phyloP scores from a whole-genome alignment of 2,113 vertebrate genomes.

The Nyctereutes procyonoides region DNA sequence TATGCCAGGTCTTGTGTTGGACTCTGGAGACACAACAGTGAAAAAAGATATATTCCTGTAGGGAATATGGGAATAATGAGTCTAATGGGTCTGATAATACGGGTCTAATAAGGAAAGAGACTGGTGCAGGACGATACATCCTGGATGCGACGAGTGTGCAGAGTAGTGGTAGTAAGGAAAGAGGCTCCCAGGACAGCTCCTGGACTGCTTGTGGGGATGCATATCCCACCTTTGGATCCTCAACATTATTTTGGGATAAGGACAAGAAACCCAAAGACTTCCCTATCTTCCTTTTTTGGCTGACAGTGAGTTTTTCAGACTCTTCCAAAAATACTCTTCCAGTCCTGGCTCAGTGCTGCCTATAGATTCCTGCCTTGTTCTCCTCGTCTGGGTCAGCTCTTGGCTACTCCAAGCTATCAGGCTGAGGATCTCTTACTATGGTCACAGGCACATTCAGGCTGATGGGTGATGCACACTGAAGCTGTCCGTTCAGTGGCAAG shows the following conservation, averaged over 20 bases:
- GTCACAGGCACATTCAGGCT: no score
- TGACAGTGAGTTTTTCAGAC: background rate
- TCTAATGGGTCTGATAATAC: no score
- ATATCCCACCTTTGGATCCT: background rate
- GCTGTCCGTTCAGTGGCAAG: rapidly evolving
- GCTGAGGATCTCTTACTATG: rapidly evolving
- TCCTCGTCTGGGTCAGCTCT: background rate
- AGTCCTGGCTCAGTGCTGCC: background rate
- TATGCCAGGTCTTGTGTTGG: background rate
- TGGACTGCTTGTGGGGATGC: background rate
- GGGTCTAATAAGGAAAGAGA: background rate
- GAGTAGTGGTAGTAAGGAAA: rapidly evolving
- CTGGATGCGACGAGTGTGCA: background rate
- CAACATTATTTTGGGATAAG: background rate
- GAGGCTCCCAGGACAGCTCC: background rate
- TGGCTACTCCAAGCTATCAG: background rate
- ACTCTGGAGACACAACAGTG: background rate
- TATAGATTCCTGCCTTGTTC: no score
- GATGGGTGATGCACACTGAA: no score
- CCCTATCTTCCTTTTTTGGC: background rate
- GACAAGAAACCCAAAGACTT: background rate
- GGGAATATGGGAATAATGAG: background rate
- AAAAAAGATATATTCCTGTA: background rate
- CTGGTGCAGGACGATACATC: rapidly evolving
- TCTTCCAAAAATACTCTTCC: background rate